These are phyloP conservation scores for Alloscopus bannaensis DNA, from an alignment of 2,888 invertebrate species.

Conservation along the genomic window DNA sequence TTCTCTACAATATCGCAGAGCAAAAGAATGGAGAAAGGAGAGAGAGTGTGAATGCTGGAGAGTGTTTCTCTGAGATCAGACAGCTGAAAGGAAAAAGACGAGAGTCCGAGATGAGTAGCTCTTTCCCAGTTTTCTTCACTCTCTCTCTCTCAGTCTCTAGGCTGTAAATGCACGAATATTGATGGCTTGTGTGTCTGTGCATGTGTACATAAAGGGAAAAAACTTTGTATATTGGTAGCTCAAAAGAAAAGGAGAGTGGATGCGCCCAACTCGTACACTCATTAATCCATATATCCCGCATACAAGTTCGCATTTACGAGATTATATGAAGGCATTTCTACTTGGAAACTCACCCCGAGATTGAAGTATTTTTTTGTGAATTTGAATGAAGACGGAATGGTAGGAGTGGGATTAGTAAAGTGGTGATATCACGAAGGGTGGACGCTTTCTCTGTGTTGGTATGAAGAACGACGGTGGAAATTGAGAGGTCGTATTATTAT, in stretches of 20 bases:
- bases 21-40: conserved; percentile 6
- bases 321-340: no score
- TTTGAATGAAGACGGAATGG: conserved; percentile 36
- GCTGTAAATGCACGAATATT: conserved; percentile 46
- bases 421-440: not conserved
- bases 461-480: conserved; percentile 36
- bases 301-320: no score
- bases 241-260: no score
- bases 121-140: conserved; percentile 16
- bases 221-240: not conserved
- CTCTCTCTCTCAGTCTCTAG: conserved; percentile 47
- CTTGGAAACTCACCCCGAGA: no score
- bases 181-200: conserved; percentile 37
- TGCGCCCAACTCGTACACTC: no score
- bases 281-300: conserved; percentile 54
- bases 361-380: conserved; percentile 32
- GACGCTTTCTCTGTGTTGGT: not conserved
- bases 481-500: conserved; percentile 59
- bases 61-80: conserved; percentile 39
- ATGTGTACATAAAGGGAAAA: conserved; percentile 22
- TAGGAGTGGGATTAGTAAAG: conserved; percentile 20
- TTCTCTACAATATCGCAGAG: no score
- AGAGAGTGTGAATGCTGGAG: conserved; percentile 9
- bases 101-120: conserved; percentile 47
- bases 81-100: conserved; percentile 23